Conservation (phyloP, 2,888 invertebrate species). For the Chelonus formosanus region DNA sequence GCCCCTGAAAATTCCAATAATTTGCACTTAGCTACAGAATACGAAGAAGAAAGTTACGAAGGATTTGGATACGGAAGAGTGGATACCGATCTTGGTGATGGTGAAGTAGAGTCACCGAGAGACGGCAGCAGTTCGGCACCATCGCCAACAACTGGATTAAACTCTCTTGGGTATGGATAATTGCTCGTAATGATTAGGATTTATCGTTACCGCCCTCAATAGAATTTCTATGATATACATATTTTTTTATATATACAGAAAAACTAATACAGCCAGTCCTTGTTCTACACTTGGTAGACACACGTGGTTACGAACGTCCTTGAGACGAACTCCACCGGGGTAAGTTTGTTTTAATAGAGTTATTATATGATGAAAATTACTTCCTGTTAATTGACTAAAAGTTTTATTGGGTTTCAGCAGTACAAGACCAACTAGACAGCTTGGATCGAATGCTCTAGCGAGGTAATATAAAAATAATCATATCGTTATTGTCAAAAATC, state of each 20-base stretch:
- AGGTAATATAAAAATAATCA: conserved; percentile 70
- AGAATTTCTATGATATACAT: background rate
- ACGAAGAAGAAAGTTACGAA: conserved; percentile 60
- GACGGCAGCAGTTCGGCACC: conserved; percentile 57
- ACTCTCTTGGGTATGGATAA: conserved; percentile 28
- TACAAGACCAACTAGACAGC: conserved; percentile 74
- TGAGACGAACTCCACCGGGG: conserved; percentile 83
- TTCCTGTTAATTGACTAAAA: conserved; percentile 30
- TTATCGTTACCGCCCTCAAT: conserved; percentile 7
- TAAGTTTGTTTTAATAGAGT: conserved; percentile 60
- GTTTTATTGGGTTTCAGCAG: conserved; percentile 71
- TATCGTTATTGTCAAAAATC: background rate
- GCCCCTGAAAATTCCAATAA: conserved; percentile 15
- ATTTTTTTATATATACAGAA: conserved; percentile 50
- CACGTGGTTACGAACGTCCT: conserved; percentile 85
- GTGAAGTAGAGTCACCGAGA: conserved; percentile 51
- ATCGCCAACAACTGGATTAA: conserved; percentile 53
- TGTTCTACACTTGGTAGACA: conserved; percentile 76
- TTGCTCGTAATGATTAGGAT: conserved; percentile 1
- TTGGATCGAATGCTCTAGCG: conserved; percentile 87
- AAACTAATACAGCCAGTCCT: conserved; percentile 68
- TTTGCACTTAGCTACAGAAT: conserved; percentile 20
- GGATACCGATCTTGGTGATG: conserved; percentile 14
- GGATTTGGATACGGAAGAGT: conserved; percentile 54
- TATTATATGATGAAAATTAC: conserved; percentile 4